Evolutionary conservation across 1,140 invertebrate genomes (phyloP), one percentile per base, ranked within the genome.

Genomic region (Orchestia grillus): DNA sequence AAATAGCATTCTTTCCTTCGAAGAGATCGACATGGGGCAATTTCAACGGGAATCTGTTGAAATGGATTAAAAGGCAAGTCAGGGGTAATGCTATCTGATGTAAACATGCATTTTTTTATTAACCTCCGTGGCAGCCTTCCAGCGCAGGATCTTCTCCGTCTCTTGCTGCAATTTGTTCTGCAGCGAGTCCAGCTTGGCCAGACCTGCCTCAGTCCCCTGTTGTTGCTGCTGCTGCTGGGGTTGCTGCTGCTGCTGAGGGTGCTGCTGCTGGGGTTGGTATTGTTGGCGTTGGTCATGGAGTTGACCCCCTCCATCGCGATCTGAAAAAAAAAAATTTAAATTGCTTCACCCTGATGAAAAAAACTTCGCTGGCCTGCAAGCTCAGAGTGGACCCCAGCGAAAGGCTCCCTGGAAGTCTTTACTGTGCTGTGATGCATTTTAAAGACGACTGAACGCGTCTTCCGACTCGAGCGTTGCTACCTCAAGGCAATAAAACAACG

Each of bases 91-190:
- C 15, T 19, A 15, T 23, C 15, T 36, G 11, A 36, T 77, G 1
- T 23, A 77, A 77, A 36, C 11, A 23, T 36, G 3, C 62, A 15
- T 28, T 15, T 77, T 8, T 77, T 77, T 77, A 91, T 41, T 94
- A 6, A 94, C 92, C 92, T 94, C 92, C 3, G 92, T 94, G 19
- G 44, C 92, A 45, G 92, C 92, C 44, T 94, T 94, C 92, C 92
- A 94, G 1, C 92, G 92, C 92, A 94, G 36, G 11, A 94, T 44
- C 11, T 40, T 94, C 43, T 94, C 92, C 44, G 92, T 94, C 44
- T 94, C 92, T 94, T 45, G 92, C 92, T 94, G 92, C 92, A 94
- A 44, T 47, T 94, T 94, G 8, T 0, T 40, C 44, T 94, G 92
- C 92, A 94, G 44, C 1, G 92, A 94, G 92, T 94, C 44, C 43